Evolutionary conservation across 2,888 invertebrate species (phyloP), one percentile per base, ranked within the genome.

Genomic region (Diaprepes abbreviatus): DNA sequence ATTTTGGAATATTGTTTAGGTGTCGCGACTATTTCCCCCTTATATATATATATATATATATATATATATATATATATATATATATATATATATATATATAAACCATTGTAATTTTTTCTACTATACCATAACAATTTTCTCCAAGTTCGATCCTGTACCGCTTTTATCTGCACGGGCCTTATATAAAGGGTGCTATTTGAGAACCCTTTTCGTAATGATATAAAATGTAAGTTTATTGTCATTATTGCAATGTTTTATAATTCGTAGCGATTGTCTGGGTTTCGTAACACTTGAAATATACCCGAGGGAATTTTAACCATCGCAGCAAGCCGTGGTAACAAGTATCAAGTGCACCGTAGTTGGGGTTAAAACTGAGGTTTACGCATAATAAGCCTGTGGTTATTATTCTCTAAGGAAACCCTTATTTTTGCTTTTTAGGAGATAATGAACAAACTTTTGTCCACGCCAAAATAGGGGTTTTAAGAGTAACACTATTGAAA

Each of bases 301-400:
- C 83, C 83, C 83, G 71, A 78, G 83, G 82, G 83, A 83, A 83
- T 81, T 81, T 80, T 78, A 79, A 78, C 82, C 81, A 79, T 75
- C 81, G 80, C 78, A 77, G 75, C 74, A 74, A 50, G 69, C 43
- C 58, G 40, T 48, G 50, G 72, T 78, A 79, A 79, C 80, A 78
- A 79, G 77, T 79, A 68, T 24, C 65, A 70, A 70, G 65, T 65
- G 58, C 59, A 40, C 59, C 35, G 16, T 24, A 24, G 33, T 55
- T 43, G 43, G 70, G 70, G 70, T 59, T 71, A 55, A 63, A 67
- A 21, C 52, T 55, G 43, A 68, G 70, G 62, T 69, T 67, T 64
- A 66, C 74, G 74, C 74, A 73, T 76, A 79, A 79, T 78, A 78
- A 78, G 77, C 78, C 75, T 68, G 74, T 71, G 73, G 73, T 75